A percentile compares a stretch with the other conserved stretches of the same genome.
Evolutionary conservation across 2,113 vertebrate species (phyloP).

Genomic region (Rhagologus leucostigma): DNA sequence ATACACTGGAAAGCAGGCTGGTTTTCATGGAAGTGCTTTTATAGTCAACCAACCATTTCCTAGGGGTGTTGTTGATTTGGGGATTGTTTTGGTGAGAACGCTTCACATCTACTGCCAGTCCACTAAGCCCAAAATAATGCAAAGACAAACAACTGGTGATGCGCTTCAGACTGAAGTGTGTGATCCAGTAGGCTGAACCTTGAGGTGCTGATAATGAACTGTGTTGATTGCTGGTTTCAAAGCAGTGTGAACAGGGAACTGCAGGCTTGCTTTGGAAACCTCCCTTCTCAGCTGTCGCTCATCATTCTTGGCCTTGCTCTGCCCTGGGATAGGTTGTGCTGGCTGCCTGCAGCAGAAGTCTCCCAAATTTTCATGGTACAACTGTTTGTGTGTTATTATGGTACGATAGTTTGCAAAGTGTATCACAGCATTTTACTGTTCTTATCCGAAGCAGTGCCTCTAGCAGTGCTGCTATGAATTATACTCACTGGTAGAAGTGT

Average conservation of each 20-base stretch:
- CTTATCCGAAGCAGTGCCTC: not conserved
- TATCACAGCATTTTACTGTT: not conserved
- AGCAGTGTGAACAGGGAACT: not conserved
- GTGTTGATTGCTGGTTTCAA: not conserved
- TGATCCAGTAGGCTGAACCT: not conserved
- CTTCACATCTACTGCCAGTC: not conserved
- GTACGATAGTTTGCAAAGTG: not conserved
- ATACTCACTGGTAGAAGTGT: not conserved
- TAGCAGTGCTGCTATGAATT: not conserved
- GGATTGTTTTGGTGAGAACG: not conserved
- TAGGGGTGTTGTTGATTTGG: not conserved
- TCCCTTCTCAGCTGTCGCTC: not conserved
- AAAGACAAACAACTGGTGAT: not conserved
- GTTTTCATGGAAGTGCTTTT: not conserved
- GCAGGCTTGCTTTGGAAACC: not conserved
- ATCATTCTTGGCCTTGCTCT: not conserved
- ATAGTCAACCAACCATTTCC: accelerated
- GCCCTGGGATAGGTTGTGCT: not conserved
- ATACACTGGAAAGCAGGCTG: not conserved
- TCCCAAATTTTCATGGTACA: not conserved
- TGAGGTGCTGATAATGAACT: not conserved
- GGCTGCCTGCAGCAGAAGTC: not conserved
- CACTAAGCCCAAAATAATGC: not conserved
- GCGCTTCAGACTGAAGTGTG: not conserved
- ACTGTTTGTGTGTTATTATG: not conserved